Conservation (phyloP, 1,140 invertebrate genomes). For the Ceratina australensis region DNA sequence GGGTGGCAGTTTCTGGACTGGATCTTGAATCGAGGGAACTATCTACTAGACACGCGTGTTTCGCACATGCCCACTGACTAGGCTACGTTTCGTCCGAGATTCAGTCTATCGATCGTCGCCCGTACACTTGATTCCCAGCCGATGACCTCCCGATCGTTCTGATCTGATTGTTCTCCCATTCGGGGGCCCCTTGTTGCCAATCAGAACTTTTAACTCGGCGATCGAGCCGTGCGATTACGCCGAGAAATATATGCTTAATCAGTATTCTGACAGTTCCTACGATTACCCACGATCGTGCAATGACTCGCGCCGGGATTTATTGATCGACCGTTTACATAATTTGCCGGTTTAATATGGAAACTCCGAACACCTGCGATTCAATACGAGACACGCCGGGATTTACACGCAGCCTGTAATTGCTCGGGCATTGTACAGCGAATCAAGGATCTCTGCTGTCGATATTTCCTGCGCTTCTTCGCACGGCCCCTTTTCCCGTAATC, state of each 20-base stretch:
- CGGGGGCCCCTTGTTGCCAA: background rate
- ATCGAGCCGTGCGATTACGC: no score
- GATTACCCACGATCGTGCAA: background rate
- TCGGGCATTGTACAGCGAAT: slow-evolving; percentile 24
- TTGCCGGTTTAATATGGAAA: background rate
- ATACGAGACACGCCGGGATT: background rate
- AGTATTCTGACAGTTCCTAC: no score
- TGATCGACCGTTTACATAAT: slow-evolving; percentile 8
- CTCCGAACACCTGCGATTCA: background rate
- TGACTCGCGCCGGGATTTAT: background rate
- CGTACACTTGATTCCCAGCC: slow-evolving; percentile 19
- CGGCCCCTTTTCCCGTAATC: background rate
- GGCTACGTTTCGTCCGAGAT: slow-evolving; percentile 15
- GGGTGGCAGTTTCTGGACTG: background rate
- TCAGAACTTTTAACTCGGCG: no score
- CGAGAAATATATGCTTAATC: no score
- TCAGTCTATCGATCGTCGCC: slow-evolving; percentile 18
- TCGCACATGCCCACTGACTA: slow-evolving; percentile 23
- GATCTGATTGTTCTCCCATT: background rate
- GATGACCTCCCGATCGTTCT: slow-evolving; percentile 20
- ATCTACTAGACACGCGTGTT: background rate
- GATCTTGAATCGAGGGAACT: background rate
- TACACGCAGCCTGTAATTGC: background rate
- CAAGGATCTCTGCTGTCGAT: slow-evolving; percentile 5
- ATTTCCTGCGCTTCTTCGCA: background rate